Conservation (phyloP, 2,797 vertebrate genomes). For the Hemibagrus guttatus region DNA sequence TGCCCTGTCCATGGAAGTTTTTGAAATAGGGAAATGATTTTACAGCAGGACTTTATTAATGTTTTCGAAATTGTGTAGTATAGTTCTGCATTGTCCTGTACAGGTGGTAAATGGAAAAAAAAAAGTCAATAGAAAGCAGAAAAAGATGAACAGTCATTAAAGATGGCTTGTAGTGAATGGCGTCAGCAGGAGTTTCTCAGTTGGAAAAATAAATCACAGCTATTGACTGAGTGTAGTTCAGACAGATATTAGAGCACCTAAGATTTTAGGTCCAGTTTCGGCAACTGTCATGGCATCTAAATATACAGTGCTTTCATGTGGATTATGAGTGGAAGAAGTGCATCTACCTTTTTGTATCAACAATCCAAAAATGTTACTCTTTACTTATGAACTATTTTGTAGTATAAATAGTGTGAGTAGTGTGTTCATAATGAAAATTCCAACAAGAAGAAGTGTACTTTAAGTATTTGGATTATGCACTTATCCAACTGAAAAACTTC, state of each 20-base stretch:
- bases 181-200: constrained; percentile 28
- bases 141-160: constrained; percentile 61
- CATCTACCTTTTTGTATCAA: background rate
- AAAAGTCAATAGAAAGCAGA: constrained; percentile 42
- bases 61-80: constrained; percentile 53
- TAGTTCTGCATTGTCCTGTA: constrained; percentile 47
- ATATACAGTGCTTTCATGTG: background rate
- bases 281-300: background rate
- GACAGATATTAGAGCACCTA: constrained; percentile 1
- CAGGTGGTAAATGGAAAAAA: constrained; percentile 54
- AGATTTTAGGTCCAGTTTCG: constrained; percentile 27
- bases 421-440: too few species aligned
- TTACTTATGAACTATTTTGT: too few species aligned
- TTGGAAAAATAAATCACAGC: constrained; percentile 28
- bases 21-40: constrained; percentile 50
- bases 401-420: too few species aligned
- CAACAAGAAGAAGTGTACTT: too few species aligned
- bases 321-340: background rate
- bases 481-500: too few species aligned
- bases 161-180: constrained; percentile 61
- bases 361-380: background rate
- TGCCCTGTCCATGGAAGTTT: background rate
- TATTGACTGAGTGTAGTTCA: constrained; percentile 40
- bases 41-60: constrained; percentile 59
- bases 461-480: too few species aligned